Evolutionary conservation across 2,797 vertebrate genomes (phyloP).

Genomic region (Ficedula albicollis): DNA sequence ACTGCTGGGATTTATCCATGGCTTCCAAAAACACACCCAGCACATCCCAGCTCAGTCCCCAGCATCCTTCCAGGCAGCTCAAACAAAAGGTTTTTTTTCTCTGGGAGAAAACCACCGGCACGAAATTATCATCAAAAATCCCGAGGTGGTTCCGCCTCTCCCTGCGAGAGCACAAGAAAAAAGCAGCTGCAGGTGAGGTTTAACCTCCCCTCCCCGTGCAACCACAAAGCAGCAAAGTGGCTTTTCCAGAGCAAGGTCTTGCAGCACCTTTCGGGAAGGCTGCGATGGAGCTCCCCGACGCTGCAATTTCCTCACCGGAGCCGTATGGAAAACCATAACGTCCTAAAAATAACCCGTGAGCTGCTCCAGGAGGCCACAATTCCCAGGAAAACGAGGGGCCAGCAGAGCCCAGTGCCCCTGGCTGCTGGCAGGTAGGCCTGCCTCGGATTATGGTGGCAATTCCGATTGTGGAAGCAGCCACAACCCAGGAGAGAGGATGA

Average conservation of each 20-base stretch:
- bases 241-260: not conserved
- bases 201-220: not conserved
- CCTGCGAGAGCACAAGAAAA: not conserved
- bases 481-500: constrained; percentile 54
- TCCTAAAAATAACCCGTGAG: not conserved
- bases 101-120: not conserved
- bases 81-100: constrained; percentile 47
- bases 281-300: not conserved
- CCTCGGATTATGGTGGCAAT: constrained; percentile 39
- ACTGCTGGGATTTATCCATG: constrained; percentile 9
- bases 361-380: not conserved
- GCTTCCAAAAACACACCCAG: not conserved
- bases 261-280: constrained; percentile 32
- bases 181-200: not conserved
- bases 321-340: not conserved
- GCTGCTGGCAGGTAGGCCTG: constrained; percentile 48
- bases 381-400: not conserved
- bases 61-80: not conserved
- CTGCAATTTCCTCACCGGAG: not conserved
- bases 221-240: not conserved
- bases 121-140: not conserved
- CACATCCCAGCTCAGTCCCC: not conserved
- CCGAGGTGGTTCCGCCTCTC: not conserved
- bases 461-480: constrained; percentile 9
- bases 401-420: not conserved